Evolutionary conservation across 2,888 invertebrate genomes (phyloP), one percentile per base, ranked within the genome.

Genomic region (Melinaea menophilus): DNA sequence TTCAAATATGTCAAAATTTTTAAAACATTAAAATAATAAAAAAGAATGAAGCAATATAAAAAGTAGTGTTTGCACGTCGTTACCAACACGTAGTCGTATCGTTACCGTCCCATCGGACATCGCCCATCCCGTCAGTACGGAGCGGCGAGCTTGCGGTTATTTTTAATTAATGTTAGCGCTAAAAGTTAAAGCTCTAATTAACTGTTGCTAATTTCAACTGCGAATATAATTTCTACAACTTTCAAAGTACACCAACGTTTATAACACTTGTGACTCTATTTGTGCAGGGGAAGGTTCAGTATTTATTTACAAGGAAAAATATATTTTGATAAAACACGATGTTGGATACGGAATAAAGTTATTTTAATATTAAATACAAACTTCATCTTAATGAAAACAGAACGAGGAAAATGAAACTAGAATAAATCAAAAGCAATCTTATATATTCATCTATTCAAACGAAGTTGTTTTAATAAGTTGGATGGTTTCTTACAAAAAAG

Each of bases 81-180:
- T 51, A 31, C 5, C n/a, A 31, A 9, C 31, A 31, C 31, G 51
- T 9, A 31, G 51, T 51, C 51, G 51, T 51, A 51, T 51, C 51
- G 51, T 51, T 31, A 5, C 51, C 51, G 51, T 62, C 59, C 56
- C 55, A 34, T 47, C 57, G 62, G 68, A 66, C 64, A 66, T 57
- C 61, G 58, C 55, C 55, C 59, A 51, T 46, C 72, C 72, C 73
- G 72, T 74, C 75, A 72, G 71, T 68, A 70, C 58, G 64, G 61
- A 67, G 69, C 67, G 61, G 63, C 58, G 73, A 77, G 71, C 73
- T 75, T 67, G 77, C 69, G 77, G 76, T 74, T 76, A 75, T 78
- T 78, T 77, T 78, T 75, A 79, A 79, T 80, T 77, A 79, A 76
- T 76, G 69, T 74, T 60, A 62, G 56, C 51, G 55, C 65, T 62